Percentiles rank a stretch among this genome's conserved stretches.
phyloP scores from a whole-genome alignment of 2,797 vertebrate genomes.

The Triplophysa bombifrons region DNA sequence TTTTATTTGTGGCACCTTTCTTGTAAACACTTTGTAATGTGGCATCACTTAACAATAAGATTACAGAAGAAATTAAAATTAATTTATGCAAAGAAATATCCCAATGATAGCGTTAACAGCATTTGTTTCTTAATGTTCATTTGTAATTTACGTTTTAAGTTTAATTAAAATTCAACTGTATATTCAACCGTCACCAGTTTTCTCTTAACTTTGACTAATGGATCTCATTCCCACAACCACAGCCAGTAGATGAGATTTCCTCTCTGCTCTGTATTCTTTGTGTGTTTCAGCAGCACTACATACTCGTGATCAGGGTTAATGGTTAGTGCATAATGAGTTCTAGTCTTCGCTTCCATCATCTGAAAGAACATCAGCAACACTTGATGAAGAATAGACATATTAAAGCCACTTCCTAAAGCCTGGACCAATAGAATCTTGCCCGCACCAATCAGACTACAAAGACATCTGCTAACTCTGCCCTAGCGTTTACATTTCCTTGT shows the following conservation, averaged over 20 bases:
- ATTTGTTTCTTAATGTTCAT: not conserved
- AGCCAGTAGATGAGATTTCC: constrained; percentile 29
- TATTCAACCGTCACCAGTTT: not conserved
- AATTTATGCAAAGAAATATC: not conserved
- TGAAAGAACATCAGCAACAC: not conserved
- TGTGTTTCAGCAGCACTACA: constrained; percentile 6
- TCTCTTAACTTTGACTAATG: constrained; percentile 53
- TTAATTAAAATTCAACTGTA: no score
- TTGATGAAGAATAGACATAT: constrained; percentile 2
- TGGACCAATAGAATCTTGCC: not conserved
- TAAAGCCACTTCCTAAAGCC: not conserved
- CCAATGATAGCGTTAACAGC: not conserved
- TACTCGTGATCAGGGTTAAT: constrained; percentile 1
- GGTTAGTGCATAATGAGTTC: constrained; percentile 3
- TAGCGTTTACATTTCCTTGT: not conserved
- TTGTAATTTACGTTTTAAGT: not conserved
- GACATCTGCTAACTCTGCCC: not conserved
- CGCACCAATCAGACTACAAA: not conserved
- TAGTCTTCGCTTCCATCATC: constrained; percentile 5
- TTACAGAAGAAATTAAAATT: not conserved
- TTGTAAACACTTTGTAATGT: not conserved
- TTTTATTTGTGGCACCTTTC: no score
- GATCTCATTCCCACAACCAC: constrained; percentile 9
- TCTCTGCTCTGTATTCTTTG: not conserved
- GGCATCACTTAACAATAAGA: not conserved